A percentile compares a stretch with the other conserved stretches of the same genome.
Evolutionary conservation across 1,140 invertebrate species (phyloP).

Genomic region (Saccostrea echinata): DNA sequence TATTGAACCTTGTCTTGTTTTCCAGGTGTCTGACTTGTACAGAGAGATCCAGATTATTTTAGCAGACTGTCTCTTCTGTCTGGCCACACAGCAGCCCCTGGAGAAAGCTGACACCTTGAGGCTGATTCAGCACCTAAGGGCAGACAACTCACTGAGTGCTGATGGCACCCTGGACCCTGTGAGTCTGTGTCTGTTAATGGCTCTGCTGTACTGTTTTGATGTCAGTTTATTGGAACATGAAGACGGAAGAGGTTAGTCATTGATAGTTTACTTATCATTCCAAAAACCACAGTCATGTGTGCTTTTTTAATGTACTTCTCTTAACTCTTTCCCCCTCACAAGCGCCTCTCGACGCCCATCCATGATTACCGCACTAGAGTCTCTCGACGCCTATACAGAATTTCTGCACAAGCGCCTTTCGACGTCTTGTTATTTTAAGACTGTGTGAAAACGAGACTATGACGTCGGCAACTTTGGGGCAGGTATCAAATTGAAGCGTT

Average conservation of each 20-base stretch:
- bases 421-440: no score
- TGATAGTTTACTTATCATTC: not conserved
- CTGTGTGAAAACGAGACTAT: no score
- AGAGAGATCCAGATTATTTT: conserved; percentile 88
- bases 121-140: conserved; percentile 80
- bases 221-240: conserved; percentile 86
- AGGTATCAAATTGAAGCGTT: no score
- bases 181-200: conserved; percentile 89
- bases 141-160: conserved; percentile 69
- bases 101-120: conserved; percentile 81
- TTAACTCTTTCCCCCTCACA: no score
- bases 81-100: conserved; percentile 91
- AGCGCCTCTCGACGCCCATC: no score
- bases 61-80: conserved; percentile 92
- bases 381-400: no score
- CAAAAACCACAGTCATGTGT: no score
- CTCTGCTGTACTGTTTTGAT: conserved; percentile 91
- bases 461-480: no score
- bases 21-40: conserved; percentile 88
- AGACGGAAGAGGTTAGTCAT: conserved; percentile 73
- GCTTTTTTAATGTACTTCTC: no score
- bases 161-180: conserved; percentile 86
- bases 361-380: no score
- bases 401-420: no score
- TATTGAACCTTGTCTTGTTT: not conserved